Evolutionary conservation across 2,113 vertebrate species (phyloP).

Genomic region (Bos indicus): DNA sequence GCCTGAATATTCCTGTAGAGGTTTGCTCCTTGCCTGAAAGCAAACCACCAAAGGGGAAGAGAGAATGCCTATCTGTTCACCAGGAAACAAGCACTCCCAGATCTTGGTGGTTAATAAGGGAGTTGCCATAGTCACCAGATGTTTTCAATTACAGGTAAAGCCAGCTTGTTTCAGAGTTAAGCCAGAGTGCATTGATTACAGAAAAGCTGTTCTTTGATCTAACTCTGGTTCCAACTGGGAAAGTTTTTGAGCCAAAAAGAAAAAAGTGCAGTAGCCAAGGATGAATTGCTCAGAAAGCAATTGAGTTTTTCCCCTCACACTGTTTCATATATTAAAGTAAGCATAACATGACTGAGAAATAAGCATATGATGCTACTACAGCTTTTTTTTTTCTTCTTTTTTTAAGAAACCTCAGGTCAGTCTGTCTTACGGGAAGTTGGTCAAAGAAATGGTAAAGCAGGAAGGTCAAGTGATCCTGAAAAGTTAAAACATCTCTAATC

Average conservation of each 20-base stretch:
- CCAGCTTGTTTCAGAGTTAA: neutral
- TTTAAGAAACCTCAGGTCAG: neutral
- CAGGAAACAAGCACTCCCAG: neutral
- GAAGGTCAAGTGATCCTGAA: neutral
- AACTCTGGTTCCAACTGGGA: neutral
- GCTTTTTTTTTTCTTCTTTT: neutral
- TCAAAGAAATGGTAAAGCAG: neutral
- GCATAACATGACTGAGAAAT: neutral
- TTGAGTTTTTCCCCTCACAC: neutral
- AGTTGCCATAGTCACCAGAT: neutral
- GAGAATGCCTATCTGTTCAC: neutral
- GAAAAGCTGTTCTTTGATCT: neutral
- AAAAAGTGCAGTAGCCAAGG: neutral
- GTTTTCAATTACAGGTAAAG: constrained; percentile 9
- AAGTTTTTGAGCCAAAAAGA: neutral
- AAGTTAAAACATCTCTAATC: neutral
- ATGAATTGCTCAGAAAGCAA: neutral
- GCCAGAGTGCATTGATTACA: neutral
- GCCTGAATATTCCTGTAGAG: neutral
- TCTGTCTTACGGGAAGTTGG: neutral
- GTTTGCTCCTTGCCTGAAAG: neutral
- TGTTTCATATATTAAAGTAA: neutral
- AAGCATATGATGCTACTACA: too few relatives aligned
- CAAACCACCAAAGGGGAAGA: neutral
- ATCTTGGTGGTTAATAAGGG: neutral